Base-by-base conservation (phyloP, 2,888 invertebrate genomes). In the Palloptera scutellata region DNA sequence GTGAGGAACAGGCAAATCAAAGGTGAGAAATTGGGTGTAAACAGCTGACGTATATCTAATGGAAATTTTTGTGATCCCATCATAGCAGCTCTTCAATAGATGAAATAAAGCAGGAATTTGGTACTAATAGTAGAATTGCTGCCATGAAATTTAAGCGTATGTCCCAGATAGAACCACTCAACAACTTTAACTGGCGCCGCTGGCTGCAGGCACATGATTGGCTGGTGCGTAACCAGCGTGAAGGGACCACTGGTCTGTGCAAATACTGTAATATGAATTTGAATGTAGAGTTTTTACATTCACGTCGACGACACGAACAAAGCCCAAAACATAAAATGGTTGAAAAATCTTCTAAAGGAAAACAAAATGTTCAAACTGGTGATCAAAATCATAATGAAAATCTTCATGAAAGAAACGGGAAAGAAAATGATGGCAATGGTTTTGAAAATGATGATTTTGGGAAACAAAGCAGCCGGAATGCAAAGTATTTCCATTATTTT, bases 121-220 rank as follows among this genome's bases (percentile, higher is more conserved):
- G 79, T 5, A 78, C 75, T 3, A 73, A 76, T 10, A 73, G 70
- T 20, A 74, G 75, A 48, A 75, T 79, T 19, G 68, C 61, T 5
- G 76, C 75, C 4, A 70, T 77, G 59, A 81, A 79, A 61, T 54
- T 70, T 6, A 77, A 76, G 60, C 78, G 81, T 0, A 65, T 63
- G 15, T 71, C 64, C 2, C 79, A 79, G 53, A 76, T 72, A 6
- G 78, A 75, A 11, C 58, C 70, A 1, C 67, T 81, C 0, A 79
- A 75, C 51, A 74, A 82, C 61, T 81, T 77, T 13, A 81, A 80
- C 57, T 81, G 81, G 81, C 48, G 68, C 4, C 78, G 78, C 13
- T 81, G 82, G 82, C 51, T 77, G 1, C 60, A 66, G 5, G 72
- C 64, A 11, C 77, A 77, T 52, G 54, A 70, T 0, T 81, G 81